phyloP scores from a whole-genome alignment of 1,140 invertebrate genomes.

The Drosophila busckii region DNA sequence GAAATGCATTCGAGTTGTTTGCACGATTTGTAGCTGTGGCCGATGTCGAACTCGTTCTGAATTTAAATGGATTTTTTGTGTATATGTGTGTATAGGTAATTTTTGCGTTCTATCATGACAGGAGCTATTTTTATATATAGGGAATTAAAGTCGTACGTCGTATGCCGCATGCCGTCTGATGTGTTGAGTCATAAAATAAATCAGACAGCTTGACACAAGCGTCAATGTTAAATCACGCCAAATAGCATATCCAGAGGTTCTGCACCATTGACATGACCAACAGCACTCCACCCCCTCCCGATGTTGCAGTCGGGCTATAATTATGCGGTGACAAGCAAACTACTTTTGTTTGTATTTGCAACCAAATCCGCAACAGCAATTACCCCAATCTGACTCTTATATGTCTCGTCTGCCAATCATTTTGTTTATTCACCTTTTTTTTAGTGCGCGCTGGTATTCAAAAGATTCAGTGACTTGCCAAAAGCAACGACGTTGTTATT shows the following conservation, averaged over 20 bases:
- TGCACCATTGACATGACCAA: slow-evolving; percentile 12
- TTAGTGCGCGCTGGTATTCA: slow-evolving; percentile 11
- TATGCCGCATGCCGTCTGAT: slow-evolving; percentile 37
- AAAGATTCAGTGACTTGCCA: slow-evolving; percentile 46
- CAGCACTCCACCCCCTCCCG: slow-evolving; percentile 9
- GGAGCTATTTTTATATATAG: slow-evolving; percentile 58
- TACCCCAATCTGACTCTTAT: slow-evolving; percentile 45
- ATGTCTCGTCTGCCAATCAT: slow-evolving; percentile 20
- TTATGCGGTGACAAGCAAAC: slow-evolving; percentile 50
- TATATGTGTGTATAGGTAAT: slow-evolving; percentile 39
- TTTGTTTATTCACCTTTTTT: slow-evolving; percentile 40
- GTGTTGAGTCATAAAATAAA: slow-evolving; percentile 73
- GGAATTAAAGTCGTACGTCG: slow-evolving; percentile 37
- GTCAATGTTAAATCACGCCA: slow-evolving; percentile 70
- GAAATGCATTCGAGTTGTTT: slow-evolving; percentile 55
- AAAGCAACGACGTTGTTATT: slow-evolving; percentile 26
- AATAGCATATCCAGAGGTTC: slow-evolving; percentile 38
- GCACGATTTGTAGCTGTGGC: slow-evolving; percentile 69
- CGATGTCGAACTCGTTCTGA: slow-evolving; percentile 58
- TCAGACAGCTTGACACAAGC: slow-evolving; percentile 64
- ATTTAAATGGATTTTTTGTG: slow-evolving; percentile 55
- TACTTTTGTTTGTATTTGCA: slow-evolving; percentile 10
- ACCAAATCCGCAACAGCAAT: slow-evolving; percentile 59
- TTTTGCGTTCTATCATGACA: slow-evolving; percentile 58
- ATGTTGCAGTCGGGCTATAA: slow-evolving; percentile 33